Percentiles rank a stretch among this genome's conserved stretches.
Conservation (phyloP, 2,797 vertebrate genomes). For the Moxostoma hubbsi region DNA sequence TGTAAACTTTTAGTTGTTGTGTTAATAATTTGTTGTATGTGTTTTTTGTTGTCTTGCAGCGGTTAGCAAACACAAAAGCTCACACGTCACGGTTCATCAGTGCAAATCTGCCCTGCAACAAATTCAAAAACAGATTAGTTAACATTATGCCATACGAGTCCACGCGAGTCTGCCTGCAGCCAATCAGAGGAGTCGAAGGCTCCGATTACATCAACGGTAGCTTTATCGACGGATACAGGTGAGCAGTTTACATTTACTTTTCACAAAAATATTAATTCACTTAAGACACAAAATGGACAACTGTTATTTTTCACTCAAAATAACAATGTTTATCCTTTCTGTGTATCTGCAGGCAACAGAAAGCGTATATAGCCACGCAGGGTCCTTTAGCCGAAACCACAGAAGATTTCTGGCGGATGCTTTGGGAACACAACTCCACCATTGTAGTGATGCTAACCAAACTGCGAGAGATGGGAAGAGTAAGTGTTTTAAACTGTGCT, state of each 20-base stretch:
- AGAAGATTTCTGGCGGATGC: slow-evolving; percentile 99
- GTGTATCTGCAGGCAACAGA: slow-evolving; percentile 84
- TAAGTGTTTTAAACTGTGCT: slow-evolving; percentile 57
- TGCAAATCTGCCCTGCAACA: slow-evolving; percentile 99
- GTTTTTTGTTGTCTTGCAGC: slow-evolving; percentile 71
- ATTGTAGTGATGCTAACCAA: slow-evolving; percentile 99
- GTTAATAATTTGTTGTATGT: neutral
- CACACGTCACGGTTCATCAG: slow-evolving; percentile 99
- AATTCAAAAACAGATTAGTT: slow-evolving; percentile 99
- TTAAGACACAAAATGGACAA: no score
- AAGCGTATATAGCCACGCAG: slow-evolving; percentile 98
- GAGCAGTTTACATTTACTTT: slow-evolving; percentile 42
- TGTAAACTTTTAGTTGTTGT: no score
- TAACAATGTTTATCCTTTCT: neutral
- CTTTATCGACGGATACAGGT: slow-evolving; percentile 99
- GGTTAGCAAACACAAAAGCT: slow-evolving; percentile 98
- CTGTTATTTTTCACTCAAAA: no score
- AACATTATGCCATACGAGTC: slow-evolving; percentile 99
- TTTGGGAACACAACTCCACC: slow-evolving; percentile 99
- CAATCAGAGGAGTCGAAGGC: slow-evolving; percentile 96
- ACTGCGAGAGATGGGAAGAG: slow-evolving; percentile 98
- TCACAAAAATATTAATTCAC: no score
- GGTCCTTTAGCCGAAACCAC: slow-evolving; percentile 98
- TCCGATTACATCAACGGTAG: slow-evolving; percentile 99
- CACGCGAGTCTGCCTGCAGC: slow-evolving; percentile 96